Evolutionary conservation across 2,888 invertebrate genomes (phyloP).

Genomic region (Nemotelus nigrinus): DNA sequence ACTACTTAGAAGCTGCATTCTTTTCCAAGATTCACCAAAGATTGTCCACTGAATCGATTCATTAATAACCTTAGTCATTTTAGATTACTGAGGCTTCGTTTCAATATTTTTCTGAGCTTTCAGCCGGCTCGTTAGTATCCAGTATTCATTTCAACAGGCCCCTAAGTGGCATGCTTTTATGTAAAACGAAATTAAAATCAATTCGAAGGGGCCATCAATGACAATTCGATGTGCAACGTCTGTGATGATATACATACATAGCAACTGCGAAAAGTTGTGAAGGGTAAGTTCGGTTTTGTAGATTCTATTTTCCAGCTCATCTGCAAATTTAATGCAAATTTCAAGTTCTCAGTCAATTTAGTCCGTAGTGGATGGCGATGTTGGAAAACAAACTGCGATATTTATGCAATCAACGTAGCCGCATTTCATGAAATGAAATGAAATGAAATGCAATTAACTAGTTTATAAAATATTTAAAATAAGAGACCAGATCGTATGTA

Average conservation of each 20-base stretch:
- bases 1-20: conserved; percentile 14
- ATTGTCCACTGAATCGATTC: conserved; percentile 6
- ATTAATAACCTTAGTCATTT: conserved; percentile 11
- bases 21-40: background rate
- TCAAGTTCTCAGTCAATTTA: too few species aligned
- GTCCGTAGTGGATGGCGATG: too few species aligned
- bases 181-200: conserved; percentile 23
- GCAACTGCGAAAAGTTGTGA: background rate
- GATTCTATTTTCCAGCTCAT: too few species aligned
- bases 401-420: too few species aligned
- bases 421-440: too few species aligned
- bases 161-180: conserved; percentile 15
- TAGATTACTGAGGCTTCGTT: background rate
- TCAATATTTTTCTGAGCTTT: background rate
- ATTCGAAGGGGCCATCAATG: background rate
- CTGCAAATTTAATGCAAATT: too few species aligned
- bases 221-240: background rate
- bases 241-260: background rate
- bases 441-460: too few species aligned
- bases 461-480: too few species aligned
- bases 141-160: background rate
- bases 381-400: too few species aligned
- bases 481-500: too few species aligned
- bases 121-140: background rate
- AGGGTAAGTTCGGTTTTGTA: too few species aligned